These are phyloP conservation scores for Cariama cristata DNA, from an alignment of 2,113 vertebrate genomes.

Conservation along the genomic window DNA sequence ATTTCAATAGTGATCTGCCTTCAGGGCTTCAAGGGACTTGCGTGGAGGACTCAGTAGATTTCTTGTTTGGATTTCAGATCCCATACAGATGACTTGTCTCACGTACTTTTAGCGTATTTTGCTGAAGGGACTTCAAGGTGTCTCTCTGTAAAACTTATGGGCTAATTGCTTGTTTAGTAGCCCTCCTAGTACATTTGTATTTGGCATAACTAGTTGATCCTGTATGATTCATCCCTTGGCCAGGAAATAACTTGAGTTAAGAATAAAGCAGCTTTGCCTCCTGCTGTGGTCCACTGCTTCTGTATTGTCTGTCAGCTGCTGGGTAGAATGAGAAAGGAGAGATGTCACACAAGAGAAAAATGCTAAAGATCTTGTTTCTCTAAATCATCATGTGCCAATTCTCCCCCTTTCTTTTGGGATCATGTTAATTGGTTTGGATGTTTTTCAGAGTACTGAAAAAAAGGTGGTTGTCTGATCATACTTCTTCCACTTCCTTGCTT, in stretches of 20 bases:
- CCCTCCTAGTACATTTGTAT: neutral
- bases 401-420: neutral
- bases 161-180: neutral
- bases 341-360: neutral
- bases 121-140: neutral
- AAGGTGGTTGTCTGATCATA: neutral
- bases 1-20: neutral
- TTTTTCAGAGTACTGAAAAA: neutral
- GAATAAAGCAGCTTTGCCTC: constrained; percentile 13
- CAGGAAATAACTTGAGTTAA: constrained; percentile 24
- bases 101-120: neutral
- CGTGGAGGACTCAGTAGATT: neutral
- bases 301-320: neutral
- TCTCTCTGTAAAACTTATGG: neutral
- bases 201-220: neutral
- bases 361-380: neutral
- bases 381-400: neutral
- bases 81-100: neutral
- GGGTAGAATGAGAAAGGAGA: neutral
- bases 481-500: neutral
- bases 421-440: neutral
- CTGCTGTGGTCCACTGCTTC: neutral
- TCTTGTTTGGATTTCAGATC: neutral
- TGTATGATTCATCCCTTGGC: constrained; percentile 38
- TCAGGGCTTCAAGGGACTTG: neutral